phyloP scores from a whole-genome alignment of 2,113 vertebrate species.

The Nerophis lumbriciformis region DNA sequence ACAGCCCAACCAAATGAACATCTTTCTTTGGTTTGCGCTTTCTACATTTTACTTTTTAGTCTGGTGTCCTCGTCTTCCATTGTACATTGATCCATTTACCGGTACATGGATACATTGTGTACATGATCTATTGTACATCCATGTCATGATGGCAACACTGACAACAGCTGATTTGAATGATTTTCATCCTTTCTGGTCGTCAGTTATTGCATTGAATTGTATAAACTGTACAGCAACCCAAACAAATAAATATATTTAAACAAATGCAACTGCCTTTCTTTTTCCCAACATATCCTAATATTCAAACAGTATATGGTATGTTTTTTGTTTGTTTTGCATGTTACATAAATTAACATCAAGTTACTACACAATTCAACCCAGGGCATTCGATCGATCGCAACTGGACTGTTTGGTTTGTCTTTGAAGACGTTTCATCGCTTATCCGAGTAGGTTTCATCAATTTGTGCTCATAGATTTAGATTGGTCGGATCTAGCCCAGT shows the following conservation, averaged over 20 bases:
- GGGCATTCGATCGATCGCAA: too few species aligned
- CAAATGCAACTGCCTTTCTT: constrained; percentile 50
- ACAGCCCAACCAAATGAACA: constrained; percentile 89
- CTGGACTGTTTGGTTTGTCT: too few species aligned
- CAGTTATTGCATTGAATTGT: constrained; percentile 84
- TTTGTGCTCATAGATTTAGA: too few species aligned
- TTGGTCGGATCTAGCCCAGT: too few species aligned
- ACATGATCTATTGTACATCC: constrained; percentile 59
- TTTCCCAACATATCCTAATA: background rate
- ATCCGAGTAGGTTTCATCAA: too few species aligned
- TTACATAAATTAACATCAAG: background rate
- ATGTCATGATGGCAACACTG: constrained; percentile 53
- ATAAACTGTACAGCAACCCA: constrained; percentile 90
- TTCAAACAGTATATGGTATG: background rate
- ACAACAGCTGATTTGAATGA: constrained; percentile 70
- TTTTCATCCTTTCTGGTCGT: constrained; percentile 74
- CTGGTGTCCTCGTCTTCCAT: constrained; percentile 85
- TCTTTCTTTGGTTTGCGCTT: constrained; percentile 66
- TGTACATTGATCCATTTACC: constrained; percentile 74
- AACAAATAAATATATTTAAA: constrained; percentile 93
- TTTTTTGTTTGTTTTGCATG: constrained; percentile 4
- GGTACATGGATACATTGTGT: too few species aligned
- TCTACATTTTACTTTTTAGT: constrained; percentile 71
- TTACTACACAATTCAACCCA: too few species aligned
- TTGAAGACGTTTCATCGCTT: too few species aligned